Conservation (phyloP, 2,888 invertebrate genomes). For the Harmothoe impar region DNA sequence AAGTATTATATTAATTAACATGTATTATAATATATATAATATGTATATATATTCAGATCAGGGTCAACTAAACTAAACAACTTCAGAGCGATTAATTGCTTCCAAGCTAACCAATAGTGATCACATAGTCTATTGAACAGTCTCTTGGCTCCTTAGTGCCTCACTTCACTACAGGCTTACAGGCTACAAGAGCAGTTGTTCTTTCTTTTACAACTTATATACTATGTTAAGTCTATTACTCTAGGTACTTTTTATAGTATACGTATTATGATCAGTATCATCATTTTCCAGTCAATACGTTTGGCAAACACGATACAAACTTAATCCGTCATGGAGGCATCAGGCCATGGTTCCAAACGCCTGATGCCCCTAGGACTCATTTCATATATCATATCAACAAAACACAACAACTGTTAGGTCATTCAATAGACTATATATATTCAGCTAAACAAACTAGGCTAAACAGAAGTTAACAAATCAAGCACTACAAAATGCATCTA, state of each 20-base stretch:
- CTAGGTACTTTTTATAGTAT: not conserved
- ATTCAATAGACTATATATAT: conserved; percentile 63
- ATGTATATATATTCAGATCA: conserved; percentile 60
- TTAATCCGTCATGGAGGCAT: conserved; percentile 7
- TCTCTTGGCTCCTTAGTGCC: conserved; percentile 20
- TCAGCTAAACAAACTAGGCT: conserved; percentile 62
- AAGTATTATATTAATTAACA: conserved; percentile 54
- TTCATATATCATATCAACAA: conserved; percentile 34
- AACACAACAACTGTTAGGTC: conserved; percentile 58
- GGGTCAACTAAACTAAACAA: conserved; percentile 61
- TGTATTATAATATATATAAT: conserved; percentile 60
- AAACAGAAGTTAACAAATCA: conserved; percentile 63
- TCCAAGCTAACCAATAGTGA: conserved; percentile 60
- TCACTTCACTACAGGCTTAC: not conserved
- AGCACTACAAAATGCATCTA: conserved; percentile 63
- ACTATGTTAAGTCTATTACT: conserved; percentile 52
- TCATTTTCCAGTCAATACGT: conserved; percentile 29
- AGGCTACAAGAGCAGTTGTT: conserved; percentile 25
- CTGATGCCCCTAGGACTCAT: conserved; percentile 8
- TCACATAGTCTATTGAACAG: conserved; percentile 60
- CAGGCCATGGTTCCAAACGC: not conserved
- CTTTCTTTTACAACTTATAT: conserved; percentile 31
- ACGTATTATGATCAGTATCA: conserved; percentile 4
- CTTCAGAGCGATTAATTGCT: conserved; percentile 58
- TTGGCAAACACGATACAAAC: conserved; percentile 57